Evolutionary conservation across 2,113 vertebrate genomes (phyloP), one percentile per base, ranked within the genome.

Genomic region (Macrotis lagotis): DNA sequence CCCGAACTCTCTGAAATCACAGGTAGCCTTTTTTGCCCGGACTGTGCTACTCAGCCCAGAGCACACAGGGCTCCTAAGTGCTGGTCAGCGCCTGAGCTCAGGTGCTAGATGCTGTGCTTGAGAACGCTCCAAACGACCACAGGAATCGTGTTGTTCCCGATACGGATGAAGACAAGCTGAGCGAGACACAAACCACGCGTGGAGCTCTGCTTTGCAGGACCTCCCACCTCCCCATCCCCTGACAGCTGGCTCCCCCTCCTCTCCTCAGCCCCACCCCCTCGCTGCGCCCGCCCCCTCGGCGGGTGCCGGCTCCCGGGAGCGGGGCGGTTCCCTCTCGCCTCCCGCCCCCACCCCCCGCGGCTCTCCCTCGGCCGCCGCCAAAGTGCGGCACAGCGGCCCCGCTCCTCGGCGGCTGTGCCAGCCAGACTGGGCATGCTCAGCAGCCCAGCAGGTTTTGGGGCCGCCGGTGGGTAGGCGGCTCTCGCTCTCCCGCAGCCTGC

Each of bases 391-490:
- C 44, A 26, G 0, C 12, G 52, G 24, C 50, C 66, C 12, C 24
- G 37, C 66, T n/a, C 88, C 51, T 89, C 92, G 49, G 93, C 83
- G 88, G 51, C 51, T 92, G 88, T 37, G 93, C 51, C 90, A 37
- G 91, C 90, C 93, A 92, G 94, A 98, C 97, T 98, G 97, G 97
- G 97, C 97, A 97, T 98, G 97, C 97, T 98, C 97, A 83, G 97
- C 93, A 4, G 66, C 88, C 90, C 1, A 28, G 96, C 96, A 90
- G 93, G 97, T 96, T 90, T 90, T 51, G 16, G 55, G 55, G 95
- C 94, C 25, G 66, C 88, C 93, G 0, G 96, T 55, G 88, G 96
- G 96, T 96, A 96, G 95, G 91, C 48, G 91, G 97, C 95, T 47
- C 94, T n/a, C 91, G 91, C 16, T 95, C 89, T 90, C 44, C 19